phyloP scores from a whole-genome alignment of 2,888 invertebrate species.

The Bibio marci region DNA sequence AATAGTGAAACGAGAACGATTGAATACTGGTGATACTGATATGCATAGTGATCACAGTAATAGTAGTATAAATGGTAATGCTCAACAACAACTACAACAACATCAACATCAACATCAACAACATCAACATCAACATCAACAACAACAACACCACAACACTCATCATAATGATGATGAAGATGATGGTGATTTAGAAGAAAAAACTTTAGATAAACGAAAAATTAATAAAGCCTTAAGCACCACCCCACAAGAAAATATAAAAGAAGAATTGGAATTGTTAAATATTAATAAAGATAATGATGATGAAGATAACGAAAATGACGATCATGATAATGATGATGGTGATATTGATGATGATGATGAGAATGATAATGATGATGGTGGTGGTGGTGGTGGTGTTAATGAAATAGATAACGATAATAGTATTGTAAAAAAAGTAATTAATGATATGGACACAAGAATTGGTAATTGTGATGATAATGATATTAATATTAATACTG shows the following conservation, averaged over 20 bases:
- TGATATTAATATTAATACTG: conserved; percentile 10
- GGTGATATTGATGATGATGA: conserved; percentile 21
- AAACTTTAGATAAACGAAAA: too few relatives aligned
- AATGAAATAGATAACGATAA: conserved; percentile 1
- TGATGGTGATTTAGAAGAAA: too few relatives aligned
- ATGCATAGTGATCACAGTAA: background rate
- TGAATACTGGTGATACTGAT: conserved; percentile 1
- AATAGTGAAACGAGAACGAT: conserved; percentile 10
- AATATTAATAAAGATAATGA: conserved; percentile 27
- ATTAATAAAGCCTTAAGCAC: too few relatives aligned
- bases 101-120: background rate
- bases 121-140: too few relatives aligned
- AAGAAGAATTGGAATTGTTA: too few relatives aligned
- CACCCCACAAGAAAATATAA: too few relatives aligned
- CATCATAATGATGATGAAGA: conserved; percentile 30
- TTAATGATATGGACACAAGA: too few relatives aligned
- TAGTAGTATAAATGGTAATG: background rate
- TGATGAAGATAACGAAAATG: conserved; percentile 28
- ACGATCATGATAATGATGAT: conserved; percentile 34
- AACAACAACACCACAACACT: background rate
- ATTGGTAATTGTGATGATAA: conserved; percentile 23
- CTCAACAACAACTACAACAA: background rate
- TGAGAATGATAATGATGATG: conserved; percentile 10
- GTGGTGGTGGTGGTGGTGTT: background rate
- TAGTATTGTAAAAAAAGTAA: conserved; percentile 19